These are phyloP conservation scores for Coreoperca whiteheadi DNA, from an alignment of 2,113 vertebrate species.

Conservation along the genomic window DNA sequence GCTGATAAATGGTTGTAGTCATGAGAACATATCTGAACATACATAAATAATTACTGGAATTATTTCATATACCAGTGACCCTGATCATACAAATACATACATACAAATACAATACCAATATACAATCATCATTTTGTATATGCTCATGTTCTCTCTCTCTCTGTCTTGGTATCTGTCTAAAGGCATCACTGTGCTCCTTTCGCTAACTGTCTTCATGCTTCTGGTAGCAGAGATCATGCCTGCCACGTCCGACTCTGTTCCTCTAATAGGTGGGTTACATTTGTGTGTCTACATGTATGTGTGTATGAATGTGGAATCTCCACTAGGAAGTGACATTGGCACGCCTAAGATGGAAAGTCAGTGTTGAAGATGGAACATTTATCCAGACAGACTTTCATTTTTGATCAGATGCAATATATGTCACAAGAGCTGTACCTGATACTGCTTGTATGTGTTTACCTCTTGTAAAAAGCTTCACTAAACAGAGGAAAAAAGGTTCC, in stretches of 20 bases:
- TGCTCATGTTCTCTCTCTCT: constrained; percentile 41
- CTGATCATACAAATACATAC: no score
- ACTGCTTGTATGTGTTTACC: background rate
- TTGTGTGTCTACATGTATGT: constrained; percentile 2
- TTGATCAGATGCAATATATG: background rate
- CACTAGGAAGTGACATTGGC: background rate
- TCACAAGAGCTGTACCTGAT: background rate
- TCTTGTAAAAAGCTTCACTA: background rate
- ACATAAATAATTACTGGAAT: constrained; percentile 54
- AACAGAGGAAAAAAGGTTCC: background rate
- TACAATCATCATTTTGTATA: constrained; percentile 34
- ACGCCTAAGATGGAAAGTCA: background rate
- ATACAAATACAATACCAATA: no score
- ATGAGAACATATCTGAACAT: constrained; percentile 54
- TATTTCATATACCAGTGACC: constrained; percentile 54
- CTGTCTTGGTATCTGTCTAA: constrained; percentile 29
- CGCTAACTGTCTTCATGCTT: constrained; percentile 91
- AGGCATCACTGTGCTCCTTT: constrained; percentile 92
- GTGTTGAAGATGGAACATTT: background rate
- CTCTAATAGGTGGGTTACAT: constrained; percentile 87
- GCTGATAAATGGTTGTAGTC: constrained; percentile 60
- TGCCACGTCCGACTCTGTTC: constrained; percentile 91
- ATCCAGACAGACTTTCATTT: background rate
- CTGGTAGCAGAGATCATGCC: constrained; percentile 94
- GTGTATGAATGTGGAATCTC: background rate